Percentiles rank a stretch among this genome's conserved stretches.
Conservation (phyloP, 2,113 vertebrate species). For the Xenopus laevis region DNA sequence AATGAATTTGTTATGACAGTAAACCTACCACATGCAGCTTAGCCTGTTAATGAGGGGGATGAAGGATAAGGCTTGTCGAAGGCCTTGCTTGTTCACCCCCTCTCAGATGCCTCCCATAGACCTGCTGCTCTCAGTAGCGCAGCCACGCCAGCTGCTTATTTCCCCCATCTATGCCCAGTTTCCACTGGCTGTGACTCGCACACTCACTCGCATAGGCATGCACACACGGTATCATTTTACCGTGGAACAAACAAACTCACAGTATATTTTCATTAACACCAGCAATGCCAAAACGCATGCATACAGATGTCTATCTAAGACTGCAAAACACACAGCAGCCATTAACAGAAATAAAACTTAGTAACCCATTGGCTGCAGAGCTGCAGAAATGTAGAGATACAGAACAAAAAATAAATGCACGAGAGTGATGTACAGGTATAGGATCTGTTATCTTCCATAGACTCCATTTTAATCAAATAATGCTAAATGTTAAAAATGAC, state of each 20-base stretch:
- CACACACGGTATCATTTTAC: conserved; percentile 28
- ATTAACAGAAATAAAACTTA: no score
- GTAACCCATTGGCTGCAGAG: no score
- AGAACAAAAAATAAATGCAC: no score
- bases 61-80: not conserved
- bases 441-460: no score
- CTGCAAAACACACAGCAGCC: no score
- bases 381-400: no score
- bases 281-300: no score
- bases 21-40: conserved; percentile 16
- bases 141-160: conserved; percentile 23
- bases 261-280: not conserved
- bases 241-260: not conserved
- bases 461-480: no score
- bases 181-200: conserved; percentile 13
- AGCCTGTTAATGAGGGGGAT: conserved; percentile 5
- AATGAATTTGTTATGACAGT: not conserved
- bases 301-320: no score
- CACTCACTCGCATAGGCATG: not conserved
- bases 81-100: conserved; percentile 2
- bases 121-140: conserved; percentile 5
- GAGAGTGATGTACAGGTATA: no score
- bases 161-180: conserved; percentile 24
- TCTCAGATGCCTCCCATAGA: conserved; percentile 3
- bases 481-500: no score